Evolutionary conservation across 2,888 invertebrate genomes (phyloP), one percentile per base, ranked within the genome.

Genomic region (Meteorus colon): DNA sequence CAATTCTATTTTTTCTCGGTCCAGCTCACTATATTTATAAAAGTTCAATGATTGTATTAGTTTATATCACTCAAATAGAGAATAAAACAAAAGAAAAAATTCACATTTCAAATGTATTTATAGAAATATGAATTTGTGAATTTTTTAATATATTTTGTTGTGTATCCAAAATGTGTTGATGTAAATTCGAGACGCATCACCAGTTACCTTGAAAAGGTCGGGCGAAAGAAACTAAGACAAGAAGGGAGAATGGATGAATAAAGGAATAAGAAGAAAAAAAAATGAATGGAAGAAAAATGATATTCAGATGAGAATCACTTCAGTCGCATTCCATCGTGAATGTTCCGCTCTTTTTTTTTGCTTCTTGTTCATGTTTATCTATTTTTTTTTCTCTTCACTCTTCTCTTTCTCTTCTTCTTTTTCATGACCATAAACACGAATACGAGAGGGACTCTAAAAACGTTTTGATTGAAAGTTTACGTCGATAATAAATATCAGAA

Each of bases 301-400:
- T 74, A 79, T 77, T 74, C 69, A 73, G 72, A 70, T 74, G 67
- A 75, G 73, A 78, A 78, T 76, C 66, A 77, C 79, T 79, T 74
- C 75, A 77, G 72, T 79, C 76, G 77, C 81, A 81, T 81, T 79
- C 81, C 80, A 65, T n/a, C 73, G 77, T 76, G 78, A 78, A 77
- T 63, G 27, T 48, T 59, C 70, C 75, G 73, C n/a, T 19, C 69
- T 73, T 63, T 27, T 63, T 68, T 51, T 41, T 72, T 69, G n/a
- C 16, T 65, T 37, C 14, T 41, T n/a, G 12, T 16, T 29, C 12
- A 10, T 60, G 6, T 69, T 60, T 63, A 65, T 74, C 74, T 74
- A 68, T 71, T 70, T 37, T 73, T 27, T 71, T 62, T 63, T 62
- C 29, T 70, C 41, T 24, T 34, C 27, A 37, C 59, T 59, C 63